Evolutionary conservation across 2,888 invertebrate species (phyloP).

Genomic region (Apodemia mormo): DNA sequence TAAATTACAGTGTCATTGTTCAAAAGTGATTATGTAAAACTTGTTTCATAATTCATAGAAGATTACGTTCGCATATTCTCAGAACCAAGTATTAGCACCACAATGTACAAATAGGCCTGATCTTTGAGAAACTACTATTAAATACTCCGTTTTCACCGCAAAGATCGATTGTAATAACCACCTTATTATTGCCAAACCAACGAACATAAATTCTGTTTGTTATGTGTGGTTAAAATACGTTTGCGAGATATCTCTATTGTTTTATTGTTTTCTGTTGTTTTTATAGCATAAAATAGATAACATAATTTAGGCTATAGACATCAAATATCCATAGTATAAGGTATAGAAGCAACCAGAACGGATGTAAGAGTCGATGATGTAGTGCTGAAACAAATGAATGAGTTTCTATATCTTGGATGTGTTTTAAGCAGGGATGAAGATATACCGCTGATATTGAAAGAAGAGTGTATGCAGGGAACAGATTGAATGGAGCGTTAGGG

Average conservation of each 20-base stretch:
- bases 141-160: slow-evolving; percentile 40
- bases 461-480: too few species aligned
- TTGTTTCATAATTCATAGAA: slow-evolving; percentile 4
- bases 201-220: slow-evolving; percentile 17
- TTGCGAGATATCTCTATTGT: background rate
- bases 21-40: background rate
- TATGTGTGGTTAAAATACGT: background rate
- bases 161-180: slow-evolving; percentile 38
- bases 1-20: too few species aligned
- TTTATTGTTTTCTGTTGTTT: background rate
- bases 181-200: slow-evolving; percentile 14
- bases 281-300: too few species aligned
- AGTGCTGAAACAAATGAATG: too few species aligned
- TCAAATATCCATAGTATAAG: too few species aligned
- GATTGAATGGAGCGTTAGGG: too few species aligned
- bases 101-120: slow-evolving; percentile 32
- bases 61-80: slow-evolving; percentile 1
- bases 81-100: slow-evolving; percentile 14
- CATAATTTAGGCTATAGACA: too few species aligned
- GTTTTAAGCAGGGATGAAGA: too few species aligned
- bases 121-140: slow-evolving; percentile 43
- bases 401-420: too few species aligned
- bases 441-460: too few species aligned
- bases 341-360: too few species aligned
- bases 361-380: too few species aligned